A percentile compares a stretch with the other conserved stretches of the same genome.
Evolutionary conservation across 2,888 invertebrate genomes (phyloP).

Genomic region (Tupiocoris notatus): DNA sequence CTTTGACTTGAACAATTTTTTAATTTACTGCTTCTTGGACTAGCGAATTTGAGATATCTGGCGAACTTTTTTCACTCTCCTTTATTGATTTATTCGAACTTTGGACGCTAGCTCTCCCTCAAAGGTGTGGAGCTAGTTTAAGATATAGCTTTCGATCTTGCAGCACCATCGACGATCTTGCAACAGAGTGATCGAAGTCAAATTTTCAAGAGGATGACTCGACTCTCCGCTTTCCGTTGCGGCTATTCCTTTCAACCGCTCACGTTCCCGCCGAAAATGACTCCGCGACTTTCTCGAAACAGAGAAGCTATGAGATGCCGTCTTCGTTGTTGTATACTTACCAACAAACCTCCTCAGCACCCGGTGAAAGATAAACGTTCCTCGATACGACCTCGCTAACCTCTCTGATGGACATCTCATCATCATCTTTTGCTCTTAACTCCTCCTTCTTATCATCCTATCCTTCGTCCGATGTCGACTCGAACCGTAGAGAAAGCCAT

Average conservation of each 20-base stretch:
- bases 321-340: not conserved
- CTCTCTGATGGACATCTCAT: not conserved
- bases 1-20: too few relatives aligned
- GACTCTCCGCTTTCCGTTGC: not conserved
- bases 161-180: too few relatives aligned
- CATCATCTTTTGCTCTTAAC: too few relatives aligned
- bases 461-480: too few relatives aligned
- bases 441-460: too few relatives aligned
- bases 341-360: not conserved
- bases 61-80: too few relatives aligned
- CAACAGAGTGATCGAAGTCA: not conserved
- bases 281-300: constrained; percentile 2
- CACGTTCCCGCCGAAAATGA: constrained; percentile 2
- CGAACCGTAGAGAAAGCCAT: not conserved
- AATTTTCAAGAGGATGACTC: not conserved
- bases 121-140: too few relatives aligned
- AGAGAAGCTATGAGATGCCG: not conserved
- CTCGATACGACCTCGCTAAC: not conserved
- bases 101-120: too few relatives aligned
- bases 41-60: too few relatives aligned
- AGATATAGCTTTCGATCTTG: too few relatives aligned
- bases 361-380: not conserved
- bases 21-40: too few relatives aligned
- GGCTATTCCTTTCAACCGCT: not conserved
- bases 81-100: too few relatives aligned